Percentiles rank a stretch among this genome's conserved stretches.
phyloP scores from a whole-genome alignment of 1,140 invertebrate species.

The Periplaneta americana region DNA sequence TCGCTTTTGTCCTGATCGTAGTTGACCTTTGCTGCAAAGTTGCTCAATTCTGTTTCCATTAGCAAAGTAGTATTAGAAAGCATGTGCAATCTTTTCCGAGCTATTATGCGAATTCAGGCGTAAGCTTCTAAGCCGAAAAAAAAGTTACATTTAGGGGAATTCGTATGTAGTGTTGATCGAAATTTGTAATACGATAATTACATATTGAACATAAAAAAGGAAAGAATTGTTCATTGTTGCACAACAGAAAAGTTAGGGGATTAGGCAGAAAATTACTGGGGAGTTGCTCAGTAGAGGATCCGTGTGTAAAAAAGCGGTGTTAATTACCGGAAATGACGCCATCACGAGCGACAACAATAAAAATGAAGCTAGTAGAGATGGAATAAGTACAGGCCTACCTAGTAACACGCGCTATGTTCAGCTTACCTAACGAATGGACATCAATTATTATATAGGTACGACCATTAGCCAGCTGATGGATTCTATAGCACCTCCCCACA shows the following conservation, averaged over 20 bases:
- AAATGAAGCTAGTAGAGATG: neutral
- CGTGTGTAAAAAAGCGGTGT: neutral
- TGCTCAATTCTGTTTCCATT: too few species aligned
- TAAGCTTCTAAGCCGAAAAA: neutral
- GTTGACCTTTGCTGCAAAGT: too few species aligned
- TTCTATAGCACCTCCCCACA: neutral
- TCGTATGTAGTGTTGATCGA: neutral
- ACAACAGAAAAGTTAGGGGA: neutral
- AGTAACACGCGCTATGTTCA: neutral
- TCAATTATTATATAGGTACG: neutral
- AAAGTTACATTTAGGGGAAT: neutral
- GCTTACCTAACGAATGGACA: neutral
- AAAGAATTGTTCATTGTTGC: neutral
- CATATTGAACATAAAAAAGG: neutral
- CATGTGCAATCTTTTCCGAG: neutral
- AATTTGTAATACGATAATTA: neutral
- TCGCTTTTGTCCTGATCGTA: too few species aligned
- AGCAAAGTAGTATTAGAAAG: too few species aligned
- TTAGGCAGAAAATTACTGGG: neutral
- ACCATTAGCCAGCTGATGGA: neutral
- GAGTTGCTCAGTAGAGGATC: neutral
- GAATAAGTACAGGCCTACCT: neutral
- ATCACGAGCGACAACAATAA: neutral
- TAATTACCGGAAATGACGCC: neutral
- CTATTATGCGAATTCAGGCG: neutral